Evolutionary conservation across 2,113 vertebrate species (phyloP), one percentile per base, ranked within the genome.

Genomic region (Vimba vimba): DNA sequence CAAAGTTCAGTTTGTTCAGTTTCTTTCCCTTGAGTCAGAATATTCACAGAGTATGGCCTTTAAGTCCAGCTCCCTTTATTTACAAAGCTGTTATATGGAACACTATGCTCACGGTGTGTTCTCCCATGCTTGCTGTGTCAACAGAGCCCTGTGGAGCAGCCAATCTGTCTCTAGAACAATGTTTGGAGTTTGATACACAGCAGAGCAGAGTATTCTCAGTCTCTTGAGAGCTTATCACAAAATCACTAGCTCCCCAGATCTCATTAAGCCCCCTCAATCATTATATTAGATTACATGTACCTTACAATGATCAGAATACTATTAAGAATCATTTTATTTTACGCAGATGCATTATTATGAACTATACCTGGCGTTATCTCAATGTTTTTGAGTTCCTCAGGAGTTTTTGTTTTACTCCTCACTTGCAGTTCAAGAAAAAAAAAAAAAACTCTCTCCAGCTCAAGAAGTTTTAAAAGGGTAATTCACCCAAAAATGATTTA

Each of bases 281-380:
- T 79, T 75, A 55, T 19, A 83, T 86, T 80, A 4, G 39, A 74
- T 83, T 83, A 78, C 79, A 85, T 74, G 64, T 73, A 73, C 47
- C 30, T 69, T 19, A 25, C 60, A 47, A 80, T 59, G 84, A 86
- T 86, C 81, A 86, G 74, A 84, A 71, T 68, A 79, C 83, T 85
- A 82, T 82, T 82, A 87, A 84, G 74, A 75, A 71, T 23, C 7
- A n/a, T 64, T 17, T 86, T 76, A 80, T 86, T 85, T 47, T 30
- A 30, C 27, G 23, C 17, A 7, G 59, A n/a, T 50, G 43, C 27
- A 80, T 68, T 25, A n/a, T 76, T 21, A n/a, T 76, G 19, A 82
- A 76, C 69, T 27, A 27, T 27, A 74, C 59, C n/a, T 33, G 57
- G 23, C 45, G 19, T 36, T 50, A 68, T 82, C 62, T 13, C 47